Conservation (phyloP, 2,113 vertebrate species). For the Agapornis roseicollis region DNA sequence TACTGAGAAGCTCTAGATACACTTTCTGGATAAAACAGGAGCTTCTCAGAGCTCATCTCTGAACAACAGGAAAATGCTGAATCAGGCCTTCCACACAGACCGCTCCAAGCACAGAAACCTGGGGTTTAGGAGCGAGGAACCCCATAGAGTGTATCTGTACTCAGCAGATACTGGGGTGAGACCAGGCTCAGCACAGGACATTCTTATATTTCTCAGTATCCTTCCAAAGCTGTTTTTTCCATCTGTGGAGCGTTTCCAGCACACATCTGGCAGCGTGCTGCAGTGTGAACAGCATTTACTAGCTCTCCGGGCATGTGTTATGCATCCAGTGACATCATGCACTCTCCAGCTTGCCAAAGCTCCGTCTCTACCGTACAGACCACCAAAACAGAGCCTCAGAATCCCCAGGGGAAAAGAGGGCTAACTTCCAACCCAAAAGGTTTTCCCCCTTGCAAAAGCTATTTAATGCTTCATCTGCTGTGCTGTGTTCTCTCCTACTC, state of each 20-base stretch:
- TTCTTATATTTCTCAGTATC: slow-evolving; percentile 58
- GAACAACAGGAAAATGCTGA: slow-evolving; percentile 39
- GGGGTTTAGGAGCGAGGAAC: slow-evolving; percentile 26
- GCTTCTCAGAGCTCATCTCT: slow-evolving; percentile 35
- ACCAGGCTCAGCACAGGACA: slow-evolving; percentile 54
- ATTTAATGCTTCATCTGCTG: slow-evolving; percentile 42
- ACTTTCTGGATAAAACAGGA: slow-evolving; percentile 27
- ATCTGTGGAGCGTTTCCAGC: slow-evolving; percentile 39
- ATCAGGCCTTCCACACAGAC: not conserved
- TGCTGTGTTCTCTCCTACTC: slow-evolving; percentile 10
- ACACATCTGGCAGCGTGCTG: slow-evolving; percentile 56
- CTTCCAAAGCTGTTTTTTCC: slow-evolving; percentile 67
- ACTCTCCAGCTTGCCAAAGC: slow-evolving; percentile 56
- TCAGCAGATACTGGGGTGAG: slow-evolving; percentile 52
- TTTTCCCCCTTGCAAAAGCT: slow-evolving; percentile 40
- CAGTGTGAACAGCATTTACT: slow-evolving; percentile 56
- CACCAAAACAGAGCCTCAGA: slow-evolving; percentile 74
- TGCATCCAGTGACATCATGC: slow-evolving; percentile 76
- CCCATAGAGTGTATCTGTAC: not conserved
- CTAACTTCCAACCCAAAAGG: slow-evolving; percentile 54
- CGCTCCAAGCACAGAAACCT: slow-evolving; percentile 20
- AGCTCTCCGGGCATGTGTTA: slow-evolving; percentile 62
- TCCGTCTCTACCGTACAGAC: slow-evolving; percentile 64
- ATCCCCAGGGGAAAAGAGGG: slow-evolving; percentile 29
- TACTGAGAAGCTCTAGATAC: not conserved